Evolutionary conservation across 2,888 invertebrate species (phyloP).

Genomic region (Pristionchus maxplancki): DNA sequence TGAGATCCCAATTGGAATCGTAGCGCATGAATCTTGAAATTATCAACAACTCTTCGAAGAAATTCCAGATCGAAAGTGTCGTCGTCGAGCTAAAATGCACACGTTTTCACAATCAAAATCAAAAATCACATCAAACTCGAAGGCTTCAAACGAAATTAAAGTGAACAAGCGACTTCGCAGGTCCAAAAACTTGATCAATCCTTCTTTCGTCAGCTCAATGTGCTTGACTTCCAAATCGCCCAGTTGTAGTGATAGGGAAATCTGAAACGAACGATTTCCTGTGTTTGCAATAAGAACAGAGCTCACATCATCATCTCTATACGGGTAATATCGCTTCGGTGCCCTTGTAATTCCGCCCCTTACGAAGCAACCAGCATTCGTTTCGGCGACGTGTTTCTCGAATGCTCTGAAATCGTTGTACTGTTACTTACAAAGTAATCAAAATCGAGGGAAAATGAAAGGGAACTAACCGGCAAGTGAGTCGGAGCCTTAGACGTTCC

Average conservation of each 20-base stretch:
- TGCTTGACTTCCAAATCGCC: neutral
- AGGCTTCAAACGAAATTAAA: neutral
- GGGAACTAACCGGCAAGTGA: neutral
- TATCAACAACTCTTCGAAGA: neutral
- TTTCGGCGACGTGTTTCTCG: neutral
- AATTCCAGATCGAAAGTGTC: neutral
- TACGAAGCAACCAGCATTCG: neutral
- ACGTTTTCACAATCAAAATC: neutral
- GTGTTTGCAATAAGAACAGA: neutral
- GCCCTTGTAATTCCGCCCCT: neutral
- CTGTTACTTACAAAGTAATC: too few relatives aligned
- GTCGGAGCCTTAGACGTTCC: neutral
- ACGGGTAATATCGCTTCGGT: neutral
- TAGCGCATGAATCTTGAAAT: neutral
- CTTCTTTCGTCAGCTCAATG: neutral
- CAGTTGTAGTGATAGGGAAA: neutral
- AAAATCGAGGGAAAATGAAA: neutral
- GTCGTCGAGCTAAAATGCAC: neutral
- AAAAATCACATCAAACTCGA: neutral
- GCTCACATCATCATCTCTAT: neutral
- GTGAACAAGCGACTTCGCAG: neutral
- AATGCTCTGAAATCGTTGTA: neutral
- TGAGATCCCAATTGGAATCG: neutral
- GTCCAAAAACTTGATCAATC: neutral
- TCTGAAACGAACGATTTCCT: neutral